These are phyloP conservation scores for Nettapus auritus DNA, from an alignment of 2,113 vertebrate genomes.

Conservation along the genomic window DNA sequence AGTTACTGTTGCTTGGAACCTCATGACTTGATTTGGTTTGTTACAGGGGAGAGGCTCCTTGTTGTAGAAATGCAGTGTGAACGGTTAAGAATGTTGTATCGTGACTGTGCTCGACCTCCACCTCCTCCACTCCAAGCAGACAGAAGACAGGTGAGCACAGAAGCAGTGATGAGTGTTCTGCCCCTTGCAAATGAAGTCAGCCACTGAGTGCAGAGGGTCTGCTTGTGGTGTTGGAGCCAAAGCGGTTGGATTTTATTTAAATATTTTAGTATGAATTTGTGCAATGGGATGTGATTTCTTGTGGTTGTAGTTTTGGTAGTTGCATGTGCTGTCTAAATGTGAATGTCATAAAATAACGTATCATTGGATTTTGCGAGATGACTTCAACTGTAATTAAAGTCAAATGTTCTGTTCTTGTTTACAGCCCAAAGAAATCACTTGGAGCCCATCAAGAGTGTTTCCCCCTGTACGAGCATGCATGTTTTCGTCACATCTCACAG, in stretches of 20 bases:
- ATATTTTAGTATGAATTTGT: neutral
- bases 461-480: conserved; percentile 97
- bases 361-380: neutral
- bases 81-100: conserved; percentile 93
- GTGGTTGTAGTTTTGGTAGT: too few relatives aligned
- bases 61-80: conserved; percentile 97
- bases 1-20: neutral
- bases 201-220: neutral
- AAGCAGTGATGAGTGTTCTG: neutral
- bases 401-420: neutral
- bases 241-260: neutral
- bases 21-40: neutral
- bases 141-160: conserved; percentile 87
- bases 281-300: neutral
- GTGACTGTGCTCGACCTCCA: conserved; percentile 95
- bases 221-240: neutral
- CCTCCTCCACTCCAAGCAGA: conserved; percentile 94
- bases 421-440: conserved; percentile 95
- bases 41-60: conserved; percentile 89
- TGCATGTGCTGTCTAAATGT: neutral
- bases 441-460: conserved; percentile 94
- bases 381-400: neutral
- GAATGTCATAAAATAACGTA: accelerated
- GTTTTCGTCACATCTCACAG: conserved; percentile 94
- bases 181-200: neutral